Conservation (phyloP, 2,113 vertebrate genomes). For the Mixornis gularis region DNA sequence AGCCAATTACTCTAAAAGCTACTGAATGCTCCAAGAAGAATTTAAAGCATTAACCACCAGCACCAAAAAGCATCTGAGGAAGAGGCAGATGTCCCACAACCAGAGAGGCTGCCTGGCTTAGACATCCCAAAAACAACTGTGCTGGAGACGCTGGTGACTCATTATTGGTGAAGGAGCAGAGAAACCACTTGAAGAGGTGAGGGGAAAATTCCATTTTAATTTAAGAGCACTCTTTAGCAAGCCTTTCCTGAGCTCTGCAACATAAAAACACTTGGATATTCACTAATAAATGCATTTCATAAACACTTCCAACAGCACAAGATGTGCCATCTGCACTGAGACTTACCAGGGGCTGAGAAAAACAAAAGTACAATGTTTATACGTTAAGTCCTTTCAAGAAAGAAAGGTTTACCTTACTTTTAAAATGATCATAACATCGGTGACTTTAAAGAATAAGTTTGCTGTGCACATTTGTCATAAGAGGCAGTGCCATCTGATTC, state of each 20-base stretch:
- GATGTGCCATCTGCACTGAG: neutral
- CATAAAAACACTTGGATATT: neutral
- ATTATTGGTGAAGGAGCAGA: neutral
- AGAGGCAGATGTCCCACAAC: neutral
- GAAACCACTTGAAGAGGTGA: constrained; percentile 30
- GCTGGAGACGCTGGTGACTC: constrained; percentile 33
- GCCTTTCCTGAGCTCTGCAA: neutral
- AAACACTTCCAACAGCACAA: neutral
- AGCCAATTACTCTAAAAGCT: constrained; percentile 5
- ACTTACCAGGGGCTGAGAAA: neutral
- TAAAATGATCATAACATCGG: neutral
- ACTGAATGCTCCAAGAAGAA: constrained; percentile 31
- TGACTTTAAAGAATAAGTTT: neutral
- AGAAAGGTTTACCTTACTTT: neutral
- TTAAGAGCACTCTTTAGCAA: constrained; percentile 32
- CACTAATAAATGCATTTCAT: neutral
- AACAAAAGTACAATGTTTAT: neutral
- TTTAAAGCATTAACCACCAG: constrained; percentile 17
- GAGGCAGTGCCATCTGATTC: neutral
- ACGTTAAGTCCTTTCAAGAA: accelerated
- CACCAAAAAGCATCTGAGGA: constrained; percentile 8
- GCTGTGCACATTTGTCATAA: neutral
- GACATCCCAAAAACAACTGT: constrained; percentile 9
- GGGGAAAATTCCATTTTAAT: constrained; percentile 53
- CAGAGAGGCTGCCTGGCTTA: neutral